Conservation (phyloP, 2,888 invertebrate genomes). For the Sminthurinus aureus region DNA sequence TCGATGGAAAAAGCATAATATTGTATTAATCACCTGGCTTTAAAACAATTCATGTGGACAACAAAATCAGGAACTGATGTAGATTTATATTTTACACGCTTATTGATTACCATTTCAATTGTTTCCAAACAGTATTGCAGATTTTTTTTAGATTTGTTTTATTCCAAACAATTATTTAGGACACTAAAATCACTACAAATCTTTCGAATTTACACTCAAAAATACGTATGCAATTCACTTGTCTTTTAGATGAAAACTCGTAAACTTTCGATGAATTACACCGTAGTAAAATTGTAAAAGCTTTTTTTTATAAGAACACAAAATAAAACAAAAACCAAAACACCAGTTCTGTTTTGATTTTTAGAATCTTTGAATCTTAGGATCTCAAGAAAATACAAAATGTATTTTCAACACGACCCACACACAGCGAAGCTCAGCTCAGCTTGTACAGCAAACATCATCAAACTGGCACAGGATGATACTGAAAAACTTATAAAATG, state of each 20-base stretch:
- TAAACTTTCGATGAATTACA: too few relatives aligned
- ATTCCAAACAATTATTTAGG: too few relatives aligned
- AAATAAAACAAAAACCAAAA: neutral
- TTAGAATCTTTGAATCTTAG: neutral
- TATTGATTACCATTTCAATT: constrained; percentile 15
- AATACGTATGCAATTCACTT: too few relatives aligned
- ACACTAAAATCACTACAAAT: too few relatives aligned
- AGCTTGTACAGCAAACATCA: neutral
- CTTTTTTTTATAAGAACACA: neutral
- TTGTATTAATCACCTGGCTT: constrained; percentile 15
- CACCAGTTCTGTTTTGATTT: neutral
- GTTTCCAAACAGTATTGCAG: neutral
- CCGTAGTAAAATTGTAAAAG: neutral
- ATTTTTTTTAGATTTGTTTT: too few relatives aligned
- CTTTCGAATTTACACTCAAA: too few relatives aligned
- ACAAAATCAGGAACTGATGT: constrained; percentile 29
- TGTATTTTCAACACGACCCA: too few relatives aligned
- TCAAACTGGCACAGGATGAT: constrained; percentile 14
- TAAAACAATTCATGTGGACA: constrained; percentile 31
- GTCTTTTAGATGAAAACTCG: too few relatives aligned
- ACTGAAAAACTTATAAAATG: constrained; percentile 10
- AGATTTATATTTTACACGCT: constrained; percentile 13
- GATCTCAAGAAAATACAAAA: neutral
- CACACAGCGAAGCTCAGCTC: too few relatives aligned
- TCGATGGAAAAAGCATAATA: neutral